Evolutionary conservation across 2,888 invertebrate species (phyloP).

Genomic region (Troilus luridus): DNA sequence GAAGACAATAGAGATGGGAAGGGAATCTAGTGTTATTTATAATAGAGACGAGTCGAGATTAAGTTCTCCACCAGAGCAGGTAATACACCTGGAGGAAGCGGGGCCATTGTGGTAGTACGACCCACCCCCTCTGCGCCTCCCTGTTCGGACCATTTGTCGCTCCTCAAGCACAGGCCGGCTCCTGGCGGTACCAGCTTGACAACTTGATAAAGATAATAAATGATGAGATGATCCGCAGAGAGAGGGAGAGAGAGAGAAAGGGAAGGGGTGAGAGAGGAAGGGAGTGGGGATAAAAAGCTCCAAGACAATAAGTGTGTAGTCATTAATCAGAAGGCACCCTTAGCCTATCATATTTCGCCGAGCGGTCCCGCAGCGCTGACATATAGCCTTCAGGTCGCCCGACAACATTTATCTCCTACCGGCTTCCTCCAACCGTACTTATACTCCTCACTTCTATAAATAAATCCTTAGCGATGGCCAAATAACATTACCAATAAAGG

Average conservation of each 20-base stretch:
- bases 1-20: too few relatives aligned
- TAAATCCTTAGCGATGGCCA: background rate
- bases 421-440: background rate
- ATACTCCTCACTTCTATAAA: constrained; percentile 16
- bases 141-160: constrained; percentile 39
- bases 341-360: constrained; percentile 45
- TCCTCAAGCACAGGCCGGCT: constrained; percentile 44
- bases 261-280: background rate
- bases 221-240: constrained; percentile 47
- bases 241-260: background rate
- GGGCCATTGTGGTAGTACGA: background rate
- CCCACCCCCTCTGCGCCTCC: background rate
- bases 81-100: constrained; percentile 29
- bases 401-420: constrained; percentile 29
- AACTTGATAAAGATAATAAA: constrained; percentile 57
- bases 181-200: constrained; percentile 53
- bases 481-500: background rate
- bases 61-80: background rate
- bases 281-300: constrained; percentile 29
- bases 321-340: constrained; percentile 31
- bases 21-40: background rate
- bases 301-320: constrained; percentile 46
- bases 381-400: constrained; percentile 27
- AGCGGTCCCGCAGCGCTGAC: constrained; percentile 22
- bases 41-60: background rate